A percentile compares a stretch with the other conserved stretches of the same genome.
Conservation (phyloP, 2,113 vertebrate genomes). For the Cnemophilus loriae region DNA sequence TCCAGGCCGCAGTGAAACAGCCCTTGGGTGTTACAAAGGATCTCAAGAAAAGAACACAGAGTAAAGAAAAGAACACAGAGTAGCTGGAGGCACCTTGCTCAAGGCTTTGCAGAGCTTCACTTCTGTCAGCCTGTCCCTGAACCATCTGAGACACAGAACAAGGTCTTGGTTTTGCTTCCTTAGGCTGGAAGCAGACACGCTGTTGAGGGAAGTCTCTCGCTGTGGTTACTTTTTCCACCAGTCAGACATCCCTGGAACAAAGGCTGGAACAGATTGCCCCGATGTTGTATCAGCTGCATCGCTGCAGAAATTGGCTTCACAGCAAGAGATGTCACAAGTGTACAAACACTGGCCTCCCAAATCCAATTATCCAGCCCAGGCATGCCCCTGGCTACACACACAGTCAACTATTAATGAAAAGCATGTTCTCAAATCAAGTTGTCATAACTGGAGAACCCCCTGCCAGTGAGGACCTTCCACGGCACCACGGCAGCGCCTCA, state of each 20-base stretch:
- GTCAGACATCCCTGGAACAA: neutral
- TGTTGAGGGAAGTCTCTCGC: neutral
- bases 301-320: neutral
- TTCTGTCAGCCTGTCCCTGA: neutral
- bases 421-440: neutral
- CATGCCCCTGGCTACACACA: neutral
- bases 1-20: neutral
- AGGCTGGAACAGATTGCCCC: neutral
- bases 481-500: rapidly evolving
- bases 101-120: neutral
- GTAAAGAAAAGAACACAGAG: neutral
- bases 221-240: neutral
- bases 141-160: neutral
- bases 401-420: neutral
- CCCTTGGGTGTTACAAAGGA: neutral
- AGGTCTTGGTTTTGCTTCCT: neutral
- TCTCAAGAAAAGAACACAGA: neutral
- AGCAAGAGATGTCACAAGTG: neutral
- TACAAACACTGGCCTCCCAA: neutral
- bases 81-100: too few species aligned
- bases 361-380: neutral
- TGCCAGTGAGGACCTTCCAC: neutral
- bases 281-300: neutral
- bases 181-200: neutral
- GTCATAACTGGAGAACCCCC: neutral